These are phyloP conservation scores for Solea senegalensis DNA, from an alignment of 2,113 vertebrate genomes.

Conservation along the genomic window DNA sequence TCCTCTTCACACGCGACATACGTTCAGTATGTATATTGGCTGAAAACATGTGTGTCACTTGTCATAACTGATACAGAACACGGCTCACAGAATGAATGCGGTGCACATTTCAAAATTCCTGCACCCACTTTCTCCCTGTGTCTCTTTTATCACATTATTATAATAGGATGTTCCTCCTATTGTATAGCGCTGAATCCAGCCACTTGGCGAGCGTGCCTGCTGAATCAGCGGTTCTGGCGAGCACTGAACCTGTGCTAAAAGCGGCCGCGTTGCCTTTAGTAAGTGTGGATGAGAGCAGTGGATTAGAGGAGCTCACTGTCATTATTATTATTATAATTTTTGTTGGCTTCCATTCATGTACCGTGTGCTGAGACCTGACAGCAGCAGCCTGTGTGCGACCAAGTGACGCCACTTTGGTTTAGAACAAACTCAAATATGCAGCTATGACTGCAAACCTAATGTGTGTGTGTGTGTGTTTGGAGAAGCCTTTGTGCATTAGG, in stretches of 20 bases:
- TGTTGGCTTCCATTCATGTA: constrained; percentile 24
- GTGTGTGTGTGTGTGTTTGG: neutral
- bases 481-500: neutral
- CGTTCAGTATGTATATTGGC: too few species aligned
- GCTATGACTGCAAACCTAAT: too few species aligned
- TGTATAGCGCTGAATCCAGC: constrained; percentile 32
- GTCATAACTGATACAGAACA: too few species aligned
- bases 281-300: constrained; percentile 53
- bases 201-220: constrained; percentile 37
- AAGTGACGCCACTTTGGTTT: neutral
- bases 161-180: constrained; percentile 41
- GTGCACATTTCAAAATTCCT: constrained; percentile 3
- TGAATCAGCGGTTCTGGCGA: constrained; percentile 55
- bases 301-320: constrained; percentile 55
- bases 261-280: constrained; percentile 35
- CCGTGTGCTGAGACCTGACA: constrained; percentile 36
- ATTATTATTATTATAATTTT: neutral
- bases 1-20: too few species aligned
- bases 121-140: constrained; percentile 3
- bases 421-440: constrained; percentile 8
- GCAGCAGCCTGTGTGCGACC: constrained; percentile 8
- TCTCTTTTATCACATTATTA: constrained; percentile 35
- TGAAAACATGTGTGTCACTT: too few species aligned
- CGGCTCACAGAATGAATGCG: constrained; percentile 6
- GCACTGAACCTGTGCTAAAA: constrained; percentile 16